phyloP scores from a whole-genome alignment of 2,888 invertebrate species.

The Augiades crinisus region DNA sequence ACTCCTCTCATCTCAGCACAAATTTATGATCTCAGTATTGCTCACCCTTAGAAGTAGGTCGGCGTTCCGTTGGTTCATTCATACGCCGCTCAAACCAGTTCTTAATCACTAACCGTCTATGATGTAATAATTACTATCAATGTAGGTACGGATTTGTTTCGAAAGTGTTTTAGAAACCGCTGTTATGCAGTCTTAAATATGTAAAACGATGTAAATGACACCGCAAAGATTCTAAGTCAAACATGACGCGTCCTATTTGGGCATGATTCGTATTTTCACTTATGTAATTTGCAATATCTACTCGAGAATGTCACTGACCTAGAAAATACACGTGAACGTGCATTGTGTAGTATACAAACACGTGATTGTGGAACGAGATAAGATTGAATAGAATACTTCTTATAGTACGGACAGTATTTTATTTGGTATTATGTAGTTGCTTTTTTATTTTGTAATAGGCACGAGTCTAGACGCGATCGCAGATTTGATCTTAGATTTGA shows the following conservation, averaged over 20 bases:
- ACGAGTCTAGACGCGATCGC: too few relatives aligned
- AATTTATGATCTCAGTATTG: conserved; percentile 16
- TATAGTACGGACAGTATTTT: too few relatives aligned
- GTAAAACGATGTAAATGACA: conserved; percentile 34
- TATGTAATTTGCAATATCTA: conserved; percentile 11
- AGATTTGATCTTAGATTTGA: too few relatives aligned
- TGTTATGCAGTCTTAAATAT: conserved; percentile 34
- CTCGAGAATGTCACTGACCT: conserved; percentile 8
- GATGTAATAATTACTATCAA: conserved; percentile 35
- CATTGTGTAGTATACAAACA: not conserved
- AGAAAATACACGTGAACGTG: conserved; percentile 1
- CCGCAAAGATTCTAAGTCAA: conserved; percentile 29
- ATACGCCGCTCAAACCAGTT: conserved; percentile 50
- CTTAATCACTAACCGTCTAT: conserved; percentile 35
- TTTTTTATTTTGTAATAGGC: too few relatives aligned
- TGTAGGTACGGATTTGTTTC: conserved; percentile 35
- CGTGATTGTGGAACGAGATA: too few relatives aligned
- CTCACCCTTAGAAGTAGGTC: conserved; percentile 29
- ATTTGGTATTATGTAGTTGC: too few relatives aligned
- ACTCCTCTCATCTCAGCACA: conserved; percentile 6
- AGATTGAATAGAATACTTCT: too few relatives aligned
- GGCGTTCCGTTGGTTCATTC: conserved; percentile 35
- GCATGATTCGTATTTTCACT: conserved; percentile 1
- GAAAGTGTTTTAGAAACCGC: conserved; percentile 44
- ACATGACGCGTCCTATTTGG: conserved; percentile 25